Percentiles rank a stretch among this genome's conserved stretches.
Evolutionary conservation across 2,797 vertebrate genomes (phyloP).

Genomic region (Poeciliopsis gracilis): DNA sequence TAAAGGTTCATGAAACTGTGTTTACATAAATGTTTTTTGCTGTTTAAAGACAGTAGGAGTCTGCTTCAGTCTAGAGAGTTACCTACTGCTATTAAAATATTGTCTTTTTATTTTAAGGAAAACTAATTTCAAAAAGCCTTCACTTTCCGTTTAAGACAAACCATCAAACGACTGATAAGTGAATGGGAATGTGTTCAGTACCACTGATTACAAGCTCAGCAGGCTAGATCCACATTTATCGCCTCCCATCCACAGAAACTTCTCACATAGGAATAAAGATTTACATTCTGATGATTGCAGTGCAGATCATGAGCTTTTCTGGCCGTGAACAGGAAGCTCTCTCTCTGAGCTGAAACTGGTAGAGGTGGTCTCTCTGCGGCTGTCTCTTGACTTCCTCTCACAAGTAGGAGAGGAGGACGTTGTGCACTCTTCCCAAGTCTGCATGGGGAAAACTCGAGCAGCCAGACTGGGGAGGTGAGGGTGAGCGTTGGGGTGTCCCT

Average conservation of each 20-base stretch:
- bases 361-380: slow-evolving; percentile 83
- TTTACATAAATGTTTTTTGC: neutral
- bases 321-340: slow-evolving; percentile 76
- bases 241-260: slow-evolving; percentile 16
- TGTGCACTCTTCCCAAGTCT: slow-evolving; percentile 84
- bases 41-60: neutral
- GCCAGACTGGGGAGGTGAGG: slow-evolving; percentile 76
- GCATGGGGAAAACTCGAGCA: slow-evolving; percentile 79
- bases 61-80: neutral
- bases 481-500: slow-evolving; percentile 72
- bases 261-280: slow-evolving; percentile 18
- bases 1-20: neutral
- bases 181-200: slow-evolving; percentile 6
- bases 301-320: slow-evolving; percentile 49
- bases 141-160: slow-evolving; percentile 6
- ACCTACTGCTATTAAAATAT: neutral
- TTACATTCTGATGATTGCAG: slow-evolving; percentile 2
- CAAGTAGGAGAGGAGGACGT: slow-evolving; percentile 81
- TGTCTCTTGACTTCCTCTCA: slow-evolving; percentile 82
- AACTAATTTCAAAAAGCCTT: neutral
- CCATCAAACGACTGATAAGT: slow-evolving; percentile 6
- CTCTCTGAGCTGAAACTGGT: slow-evolving; percentile 84
- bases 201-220: slow-evolving; percentile 9
- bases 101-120: neutral
- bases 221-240: slow-evolving; percentile 27